Percentiles rank a stretch among this genome's conserved stretches.
These are phyloP conservation scores for Drosophila insularis DNA, from an alignment of 1,140 invertebrate genomes.

Conservation along the genomic window DNA sequence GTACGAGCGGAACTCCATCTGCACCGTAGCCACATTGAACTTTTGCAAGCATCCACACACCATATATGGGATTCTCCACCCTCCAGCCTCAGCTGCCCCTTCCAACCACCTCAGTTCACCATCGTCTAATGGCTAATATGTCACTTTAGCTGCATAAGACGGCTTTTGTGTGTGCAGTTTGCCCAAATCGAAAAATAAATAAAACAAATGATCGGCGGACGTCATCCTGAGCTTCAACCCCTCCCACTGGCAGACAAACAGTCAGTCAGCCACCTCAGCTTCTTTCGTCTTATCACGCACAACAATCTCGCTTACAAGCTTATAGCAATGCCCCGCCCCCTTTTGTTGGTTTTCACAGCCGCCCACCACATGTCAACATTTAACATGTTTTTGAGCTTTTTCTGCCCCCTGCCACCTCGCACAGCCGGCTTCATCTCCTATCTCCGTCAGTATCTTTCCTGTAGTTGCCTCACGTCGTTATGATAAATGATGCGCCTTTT, in stretches of 20 bases:
- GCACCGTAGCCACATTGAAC: slow-evolving; percentile 58
- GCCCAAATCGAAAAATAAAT: slow-evolving; percentile 78
- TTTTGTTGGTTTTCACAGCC: slow-evolving; percentile 11
- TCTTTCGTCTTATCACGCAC: slow-evolving; percentile 58
- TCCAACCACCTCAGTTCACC: slow-evolving; percentile 18
- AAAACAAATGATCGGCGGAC: slow-evolving; percentile 69
- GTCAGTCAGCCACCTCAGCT: neutral
- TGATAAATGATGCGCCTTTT: slow-evolving; percentile 74
- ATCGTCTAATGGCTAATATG: slow-evolving; percentile 66
- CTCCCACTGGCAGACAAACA: neutral
- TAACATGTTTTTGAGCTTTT: slow-evolving; percentile 69
- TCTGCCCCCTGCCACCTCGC: neutral
- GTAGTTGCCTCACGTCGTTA: slow-evolving; percentile 71
- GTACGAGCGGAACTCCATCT: slow-evolving; percentile 49
- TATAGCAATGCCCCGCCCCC: slow-evolving; percentile 29
- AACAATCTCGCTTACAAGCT: slow-evolving; percentile 66
- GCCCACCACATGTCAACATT: slow-evolving; percentile 77
- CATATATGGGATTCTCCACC: slow-evolving; percentile 7
- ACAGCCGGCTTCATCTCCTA: slow-evolving; percentile 18
- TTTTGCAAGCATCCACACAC: slow-evolving; percentile 12
- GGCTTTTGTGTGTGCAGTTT: slow-evolving; percentile 45
- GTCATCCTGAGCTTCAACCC: slow-evolving; percentile 15
- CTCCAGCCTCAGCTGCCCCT: neutral
- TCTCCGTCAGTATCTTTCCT: slow-evolving; percentile 38
- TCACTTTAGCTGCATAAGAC: slow-evolving; percentile 63